phyloP scores from a whole-genome alignment of 2,888 invertebrate species.

The Biston stratarius region DNA sequence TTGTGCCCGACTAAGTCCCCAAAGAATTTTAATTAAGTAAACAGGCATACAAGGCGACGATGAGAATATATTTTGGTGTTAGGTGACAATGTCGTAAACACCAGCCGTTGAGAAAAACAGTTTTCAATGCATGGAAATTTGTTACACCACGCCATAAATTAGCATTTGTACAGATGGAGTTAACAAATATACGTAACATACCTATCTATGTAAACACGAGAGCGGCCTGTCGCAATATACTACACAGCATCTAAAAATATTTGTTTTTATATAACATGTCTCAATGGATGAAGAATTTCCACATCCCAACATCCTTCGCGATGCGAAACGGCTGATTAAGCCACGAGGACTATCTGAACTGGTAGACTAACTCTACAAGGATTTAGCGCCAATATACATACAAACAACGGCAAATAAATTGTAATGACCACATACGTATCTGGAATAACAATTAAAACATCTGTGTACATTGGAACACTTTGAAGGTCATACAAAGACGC shows the following conservation, averaged over 20 bases:
- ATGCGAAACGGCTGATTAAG: neutral
- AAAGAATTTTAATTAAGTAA: constrained; percentile 32
- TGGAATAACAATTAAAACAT: constrained; percentile 41
- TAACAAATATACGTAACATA: neutral
- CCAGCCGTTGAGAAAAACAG: constrained; percentile 12
- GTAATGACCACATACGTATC: constrained; percentile 20
- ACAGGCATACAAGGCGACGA: constrained; percentile 16
- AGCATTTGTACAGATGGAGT: constrained; percentile 7
- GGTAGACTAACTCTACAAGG: constrained; percentile 12
- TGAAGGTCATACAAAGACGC: constrained; percentile 23
- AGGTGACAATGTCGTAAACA: constrained; percentile 11
- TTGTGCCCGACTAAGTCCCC: constrained; percentile 22
- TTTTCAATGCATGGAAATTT: constrained; percentile 12
- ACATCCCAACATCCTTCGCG: no score
- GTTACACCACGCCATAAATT: constrained; percentile 12
- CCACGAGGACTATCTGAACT: constrained; percentile 10
- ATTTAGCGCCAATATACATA: constrained; percentile 23
- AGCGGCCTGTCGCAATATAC: neutral
- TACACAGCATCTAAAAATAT: neutral
- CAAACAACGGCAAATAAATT: constrained; percentile 39
- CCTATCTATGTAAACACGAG: constrained; percentile 1
- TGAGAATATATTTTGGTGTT: constrained; percentile 13
- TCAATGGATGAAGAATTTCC: neutral
- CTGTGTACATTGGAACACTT: constrained; percentile 18
- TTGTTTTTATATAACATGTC: neutral